Evolutionary conservation across 53 echinoderm and acorn worm species (phyloP), one percentile per base, ranked within the genome.

Genomic region (Zoroaster sp.): DNA sequence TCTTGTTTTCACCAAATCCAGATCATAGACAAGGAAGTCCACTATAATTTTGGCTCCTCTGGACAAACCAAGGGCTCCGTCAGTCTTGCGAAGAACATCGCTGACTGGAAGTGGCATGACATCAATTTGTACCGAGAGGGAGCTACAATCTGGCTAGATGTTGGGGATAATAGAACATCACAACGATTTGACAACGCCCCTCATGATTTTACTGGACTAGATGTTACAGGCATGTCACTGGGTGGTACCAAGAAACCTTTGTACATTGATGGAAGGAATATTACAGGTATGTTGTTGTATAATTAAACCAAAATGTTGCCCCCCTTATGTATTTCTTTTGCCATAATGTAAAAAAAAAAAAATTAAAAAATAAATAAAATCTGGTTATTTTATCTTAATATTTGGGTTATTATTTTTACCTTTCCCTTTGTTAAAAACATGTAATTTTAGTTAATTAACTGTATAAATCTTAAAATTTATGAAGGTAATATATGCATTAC

Each of bases 81-180:
- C 80, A 63, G 42, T 33, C 67, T 87, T 15, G 6, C 55, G 9
- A 77, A 41, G 31, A 74, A 68, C 17, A 69, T 92, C 4, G 40
- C 73, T 15, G 90, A 94, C 83, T 88, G 94, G 66, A 42, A 70
- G 34, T 98, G 98, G 98, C 98, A 98, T 69, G 93, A 89, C 38
- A 36, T 95, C 74, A 94, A 89, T 28, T 81, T 98, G 32, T 35
- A 52, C 35, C 78, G 89, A 17, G 80, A 93, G 1, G 93, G 83
- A 18, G 76, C 66, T n/a, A 88, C 76, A 3, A 83, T 98, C 63
- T 91, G 93, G 0, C 69, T 98, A 4, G 70, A 76, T 43, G 68
- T 91, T 7, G 95, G 96, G 66, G 91, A 91, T 8, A 35, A 38
- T 9, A 71, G 66, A 14, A 88, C 88, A 69, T 75, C 90, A 0